Percentiles rank a stretch among this genome's conserved stretches.
Conservation (phyloP, 2,797 vertebrate species). For the Onychomys arenicola region DNA sequence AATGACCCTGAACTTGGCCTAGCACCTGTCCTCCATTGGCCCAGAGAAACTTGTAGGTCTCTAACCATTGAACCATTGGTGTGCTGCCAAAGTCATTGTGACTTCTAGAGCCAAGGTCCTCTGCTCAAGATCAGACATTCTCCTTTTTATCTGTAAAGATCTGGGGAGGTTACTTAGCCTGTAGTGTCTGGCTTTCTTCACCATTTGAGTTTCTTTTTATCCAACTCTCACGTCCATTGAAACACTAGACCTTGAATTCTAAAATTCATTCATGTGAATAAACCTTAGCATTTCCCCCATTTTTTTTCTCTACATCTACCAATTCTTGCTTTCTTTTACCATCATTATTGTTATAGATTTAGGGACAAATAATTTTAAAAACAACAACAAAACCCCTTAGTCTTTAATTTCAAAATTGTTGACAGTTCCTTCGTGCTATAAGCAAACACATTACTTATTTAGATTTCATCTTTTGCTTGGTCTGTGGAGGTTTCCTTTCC, state of each 20-base stretch:
- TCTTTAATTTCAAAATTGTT: constrained; percentile 29
- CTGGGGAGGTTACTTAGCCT: background rate
- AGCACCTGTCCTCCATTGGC: background rate
- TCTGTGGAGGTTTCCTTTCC: background rate
- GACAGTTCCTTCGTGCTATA: constrained; percentile 37
- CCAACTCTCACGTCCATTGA: constrained; percentile 1
- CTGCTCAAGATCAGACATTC: background rate
- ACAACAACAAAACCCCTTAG: background rate
- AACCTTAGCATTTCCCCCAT: background rate
- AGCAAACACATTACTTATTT: background rate
- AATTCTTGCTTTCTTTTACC: background rate
- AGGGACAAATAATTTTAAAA: background rate
- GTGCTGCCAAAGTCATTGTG: background rate
- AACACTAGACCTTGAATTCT: background rate
- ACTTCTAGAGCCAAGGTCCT: background rate
- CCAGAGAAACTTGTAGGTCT: background rate
- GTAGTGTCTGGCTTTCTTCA: background rate
- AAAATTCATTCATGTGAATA: constrained; percentile 1
- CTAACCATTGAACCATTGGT: background rate
- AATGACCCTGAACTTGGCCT: background rate
- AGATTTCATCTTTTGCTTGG: background rate
- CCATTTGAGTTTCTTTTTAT: background rate
- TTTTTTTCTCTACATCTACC: background rate
- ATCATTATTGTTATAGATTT: background rate
- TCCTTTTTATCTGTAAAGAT: background rate